Evolutionary conservation across 2,797 vertebrate genomes (phyloP).

Genomic region (Chelidonichthys spinosus): DNA sequence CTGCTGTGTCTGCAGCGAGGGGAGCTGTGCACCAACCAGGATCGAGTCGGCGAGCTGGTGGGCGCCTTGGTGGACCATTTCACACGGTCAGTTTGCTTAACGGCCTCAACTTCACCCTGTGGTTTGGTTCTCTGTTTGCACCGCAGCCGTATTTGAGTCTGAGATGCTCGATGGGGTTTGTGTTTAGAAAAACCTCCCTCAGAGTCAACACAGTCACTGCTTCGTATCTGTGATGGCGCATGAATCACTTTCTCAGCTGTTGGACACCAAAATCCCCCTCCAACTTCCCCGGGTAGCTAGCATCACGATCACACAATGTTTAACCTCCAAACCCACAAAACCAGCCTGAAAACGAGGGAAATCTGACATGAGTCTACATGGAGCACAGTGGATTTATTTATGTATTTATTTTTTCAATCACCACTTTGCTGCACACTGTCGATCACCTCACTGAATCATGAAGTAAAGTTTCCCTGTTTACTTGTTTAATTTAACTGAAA

Average conservation of each 20-base stretch:
- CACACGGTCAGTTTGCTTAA: constrained; percentile 76
- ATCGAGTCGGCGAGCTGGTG: constrained; percentile 90
- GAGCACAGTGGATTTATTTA: no score
- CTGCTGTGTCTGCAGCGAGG: constrained; percentile 88
- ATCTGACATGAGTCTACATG: no score
- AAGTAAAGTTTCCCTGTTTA: background rate
- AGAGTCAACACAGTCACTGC: background rate
- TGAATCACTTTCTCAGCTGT: no score
- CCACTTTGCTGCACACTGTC: background rate
- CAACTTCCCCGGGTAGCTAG: no score
- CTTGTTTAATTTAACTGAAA: background rate
- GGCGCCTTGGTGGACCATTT: constrained; percentile 87
- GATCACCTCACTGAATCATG: background rate
- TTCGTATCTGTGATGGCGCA: no score
- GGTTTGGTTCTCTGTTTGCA: background rate
- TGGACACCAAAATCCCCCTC: no score
- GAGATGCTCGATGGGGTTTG: background rate
- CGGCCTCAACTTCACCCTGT: background rate
- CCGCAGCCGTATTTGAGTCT: background rate
- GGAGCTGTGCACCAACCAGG: constrained; percentile 80
- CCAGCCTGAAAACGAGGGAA: no score
- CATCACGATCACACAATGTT: no score
- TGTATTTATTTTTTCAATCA: no score
- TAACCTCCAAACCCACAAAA: no score
- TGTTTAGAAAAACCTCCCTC: background rate